These are phyloP conservation scores for Vanessa atalanta DNA, from an alignment of 1,140 invertebrate genomes.

Conservation along the genomic window DNA sequence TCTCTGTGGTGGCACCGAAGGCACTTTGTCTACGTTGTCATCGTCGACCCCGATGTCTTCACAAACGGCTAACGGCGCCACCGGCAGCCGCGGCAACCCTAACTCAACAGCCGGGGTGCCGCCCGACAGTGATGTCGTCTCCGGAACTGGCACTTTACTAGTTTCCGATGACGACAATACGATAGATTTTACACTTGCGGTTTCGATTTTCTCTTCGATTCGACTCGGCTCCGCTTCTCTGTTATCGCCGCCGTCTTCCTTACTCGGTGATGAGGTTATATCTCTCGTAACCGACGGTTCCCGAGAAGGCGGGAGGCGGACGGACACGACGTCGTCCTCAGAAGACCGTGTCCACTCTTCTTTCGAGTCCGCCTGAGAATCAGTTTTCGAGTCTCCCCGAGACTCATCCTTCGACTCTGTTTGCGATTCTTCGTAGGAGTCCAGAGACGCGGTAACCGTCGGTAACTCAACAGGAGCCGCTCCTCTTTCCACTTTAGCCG, in stretches of 20 bases:
- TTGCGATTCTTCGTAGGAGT: conserved; percentile 24
- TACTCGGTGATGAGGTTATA: conserved; percentile 45
- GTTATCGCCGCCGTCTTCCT: conserved; percentile 47
- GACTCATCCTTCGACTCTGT: conserved; percentile 25
- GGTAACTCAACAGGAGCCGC: conserved; percentile 27
- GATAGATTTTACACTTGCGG: conserved; percentile 53
- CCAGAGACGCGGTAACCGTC: conserved; percentile 17
- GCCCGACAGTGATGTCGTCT: background rate
- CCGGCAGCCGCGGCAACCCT: conserved; percentile 23
- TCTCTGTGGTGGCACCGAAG: conserved; percentile 62
- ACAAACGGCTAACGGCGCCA: conserved; percentile 84
- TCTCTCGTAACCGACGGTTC: conserved; percentile 60
- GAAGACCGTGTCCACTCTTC: conserved; percentile 45
- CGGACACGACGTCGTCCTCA: conserved; percentile 48
- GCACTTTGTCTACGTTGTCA: conserved; percentile 78
- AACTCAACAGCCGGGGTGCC: background rate
- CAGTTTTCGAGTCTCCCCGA: conserved; percentile 22
- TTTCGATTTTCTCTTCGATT: conserved; percentile 31
- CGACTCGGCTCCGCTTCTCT: conserved; percentile 38
- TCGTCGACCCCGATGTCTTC: conserved; percentile 85
- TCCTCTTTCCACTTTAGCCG: conserved; percentile 30
- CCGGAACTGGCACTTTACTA: conserved; percentile 38
- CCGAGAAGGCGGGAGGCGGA: conserved; percentile 52
- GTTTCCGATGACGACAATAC: conserved; percentile 8
- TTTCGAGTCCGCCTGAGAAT: conserved; percentile 44